Evolutionary conservation across 1,140 invertebrate genomes (phyloP).

Genomic region (Cheumatopsyche charites): DNA sequence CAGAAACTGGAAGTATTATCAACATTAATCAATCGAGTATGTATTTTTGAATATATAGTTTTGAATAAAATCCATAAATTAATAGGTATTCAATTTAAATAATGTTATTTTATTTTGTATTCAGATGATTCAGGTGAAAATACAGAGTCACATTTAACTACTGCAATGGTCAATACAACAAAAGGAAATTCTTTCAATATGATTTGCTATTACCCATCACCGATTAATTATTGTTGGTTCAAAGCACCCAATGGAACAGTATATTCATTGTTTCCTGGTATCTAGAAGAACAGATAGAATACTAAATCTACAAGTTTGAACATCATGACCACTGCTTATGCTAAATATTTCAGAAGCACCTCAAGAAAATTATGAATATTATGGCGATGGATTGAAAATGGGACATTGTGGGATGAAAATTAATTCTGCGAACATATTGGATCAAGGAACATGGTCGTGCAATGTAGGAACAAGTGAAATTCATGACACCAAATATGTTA

Average conservation of each 20-base stretch:
- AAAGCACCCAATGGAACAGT: slow-evolving; percentile 40
- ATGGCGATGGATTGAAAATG: slow-evolving; percentile 35
- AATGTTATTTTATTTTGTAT: background rate
- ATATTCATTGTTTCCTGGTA: slow-evolving; percentile 34
- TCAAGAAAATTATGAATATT: slow-evolving; percentile 36
- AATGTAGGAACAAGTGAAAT: slow-evolving; percentile 7
- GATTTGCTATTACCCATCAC: slow-evolving; percentile 17
- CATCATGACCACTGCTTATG: too few species aligned
- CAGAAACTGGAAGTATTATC: background rate
- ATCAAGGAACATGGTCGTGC: slow-evolving; percentile 38
- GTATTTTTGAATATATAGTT: background rate
- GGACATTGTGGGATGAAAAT: slow-evolving; percentile 43
- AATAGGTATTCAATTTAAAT: background rate
- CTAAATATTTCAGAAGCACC: background rate
- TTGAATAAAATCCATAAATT: background rate
- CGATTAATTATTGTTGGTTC: slow-evolving; percentile 47
- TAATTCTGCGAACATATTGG: background rate
- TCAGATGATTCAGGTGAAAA: background rate
- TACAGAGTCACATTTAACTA: background rate
- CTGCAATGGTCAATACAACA: slow-evolving; percentile 3
- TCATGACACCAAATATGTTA: slow-evolving; percentile 13
- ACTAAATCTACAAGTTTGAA: background rate
- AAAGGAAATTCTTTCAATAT: slow-evolving; percentile 19
- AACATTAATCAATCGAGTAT: background rate
- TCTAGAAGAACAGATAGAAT: background rate